Evolutionary conservation across 1,140 invertebrate species (phyloP).

Genomic region (Rhopalosiphum padi): DNA sequence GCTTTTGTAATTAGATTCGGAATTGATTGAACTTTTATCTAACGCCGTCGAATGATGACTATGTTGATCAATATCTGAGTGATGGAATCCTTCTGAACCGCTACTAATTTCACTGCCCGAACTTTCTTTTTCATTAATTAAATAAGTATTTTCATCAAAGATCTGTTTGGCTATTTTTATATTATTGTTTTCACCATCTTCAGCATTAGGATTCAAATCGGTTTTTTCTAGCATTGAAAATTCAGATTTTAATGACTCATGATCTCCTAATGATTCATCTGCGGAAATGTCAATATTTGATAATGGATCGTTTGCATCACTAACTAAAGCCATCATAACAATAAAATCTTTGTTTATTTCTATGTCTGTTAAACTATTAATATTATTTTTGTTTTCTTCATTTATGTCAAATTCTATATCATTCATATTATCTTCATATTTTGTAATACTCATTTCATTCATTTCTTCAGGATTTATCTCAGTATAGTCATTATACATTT

Average conservation of each 20-base stretch:
- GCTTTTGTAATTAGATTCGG: background rate
- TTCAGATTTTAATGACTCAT: constrained; percentile 7
- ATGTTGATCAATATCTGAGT: background rate
- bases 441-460: background rate
- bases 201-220: background rate
- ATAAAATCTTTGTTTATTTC: constrained; percentile 30
- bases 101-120: background rate
- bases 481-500: background rate
- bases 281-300: background rate
- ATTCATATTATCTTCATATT: background rate
- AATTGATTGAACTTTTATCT: background rate
- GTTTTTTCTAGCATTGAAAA: background rate
- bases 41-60: background rate
- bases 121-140: background rate
- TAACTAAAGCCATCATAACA: constrained; percentile 34
- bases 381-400: background rate
- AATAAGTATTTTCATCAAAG: background rate
- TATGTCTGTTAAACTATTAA: background rate
- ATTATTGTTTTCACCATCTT: background rate
- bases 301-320: background rate
- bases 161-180: background rate
- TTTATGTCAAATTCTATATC: background rate
- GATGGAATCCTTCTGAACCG: background rate
- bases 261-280: background rate
- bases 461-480: background rate